phyloP scores from a whole-genome alignment of 2,113 vertebrate genomes.

The Zeus faber region DNA sequence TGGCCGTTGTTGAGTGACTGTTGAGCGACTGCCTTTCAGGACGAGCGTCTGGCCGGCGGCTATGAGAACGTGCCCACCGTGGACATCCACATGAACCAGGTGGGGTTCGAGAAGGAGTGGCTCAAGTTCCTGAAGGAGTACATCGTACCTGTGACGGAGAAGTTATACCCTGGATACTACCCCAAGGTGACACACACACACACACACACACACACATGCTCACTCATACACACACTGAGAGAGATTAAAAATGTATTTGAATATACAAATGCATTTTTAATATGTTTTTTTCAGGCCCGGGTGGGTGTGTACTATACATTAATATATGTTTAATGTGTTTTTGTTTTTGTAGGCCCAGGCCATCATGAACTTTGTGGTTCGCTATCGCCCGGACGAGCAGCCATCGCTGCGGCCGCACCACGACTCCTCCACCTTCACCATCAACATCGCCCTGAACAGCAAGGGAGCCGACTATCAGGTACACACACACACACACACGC shows the following conservation, averaged over 20 bases:
- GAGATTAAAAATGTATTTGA: too few species aligned
- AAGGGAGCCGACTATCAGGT: constrained; percentile 83
- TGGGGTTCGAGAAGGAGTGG: constrained; percentile 85
- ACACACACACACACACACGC: constrained; percentile 16
- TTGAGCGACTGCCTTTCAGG: constrained; percentile 58
- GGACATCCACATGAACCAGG: constrained; percentile 90
- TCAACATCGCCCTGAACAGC: constrained; percentile 84
- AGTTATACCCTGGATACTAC: constrained; percentile 84
- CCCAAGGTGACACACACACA: constrained; percentile 21
- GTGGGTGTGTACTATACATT: too few species aligned
- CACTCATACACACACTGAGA: neutral
- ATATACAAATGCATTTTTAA: neutral
- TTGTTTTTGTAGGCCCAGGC: constrained; percentile 73
- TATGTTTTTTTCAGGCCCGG: accelerated
- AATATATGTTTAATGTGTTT: too few species aligned
- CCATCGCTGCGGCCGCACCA: constrained; percentile 84
- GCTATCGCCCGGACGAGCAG: constrained; percentile 87
- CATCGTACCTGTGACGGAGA: constrained; percentile 81
- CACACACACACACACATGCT: neutral
- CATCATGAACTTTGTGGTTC: constrained; percentile 92
- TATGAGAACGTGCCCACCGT: constrained; percentile 89
- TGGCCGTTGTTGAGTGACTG: neutral
- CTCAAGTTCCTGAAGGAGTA: constrained; percentile 84
- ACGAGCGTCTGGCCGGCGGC: constrained; percentile 80
- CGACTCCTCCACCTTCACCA: constrained; percentile 88